Evolutionary conservation across 2,888 invertebrate species (phyloP).

Genomic region (Tipula confusa): DNA sequence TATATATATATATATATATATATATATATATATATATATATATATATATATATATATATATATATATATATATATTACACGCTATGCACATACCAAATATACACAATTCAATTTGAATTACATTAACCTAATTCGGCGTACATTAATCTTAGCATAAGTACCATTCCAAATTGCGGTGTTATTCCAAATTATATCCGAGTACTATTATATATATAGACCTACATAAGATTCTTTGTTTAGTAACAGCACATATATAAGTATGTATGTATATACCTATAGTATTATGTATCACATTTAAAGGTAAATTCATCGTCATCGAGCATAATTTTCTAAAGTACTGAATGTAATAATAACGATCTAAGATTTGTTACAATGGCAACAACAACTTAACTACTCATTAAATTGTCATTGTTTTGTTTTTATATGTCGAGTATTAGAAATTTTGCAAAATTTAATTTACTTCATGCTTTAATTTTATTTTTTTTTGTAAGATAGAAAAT

Average conservation of each 20-base stretch:
- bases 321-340: conserved; percentile 12
- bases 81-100: not conserved
- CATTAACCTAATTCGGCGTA: not conserved
- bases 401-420: not conserved
- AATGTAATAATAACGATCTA: conserved; percentile 8
- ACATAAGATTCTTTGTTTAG: not conserved
- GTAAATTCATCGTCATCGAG: not conserved
- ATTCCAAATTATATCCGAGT: not conserved
- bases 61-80: not conserved
- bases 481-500: not conserved
- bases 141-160: not conserved
- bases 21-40: not conserved
- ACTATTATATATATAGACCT: not conserved
- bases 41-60: not conserved
- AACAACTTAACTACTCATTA: not conserved
- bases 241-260: not conserved
- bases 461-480: not conserved
- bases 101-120: not conserved
- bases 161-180: not conserved
- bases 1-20: not conserved
- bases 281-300: not conserved
- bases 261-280: not conserved
- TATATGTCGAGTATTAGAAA: not conserved
- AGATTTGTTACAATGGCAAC: not conserved
- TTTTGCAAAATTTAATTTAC: not conserved